These are phyloP conservation scores for Tetheella fluctuosa DNA, from an alignment of 2,888 invertebrate species.

Conservation along the genomic window DNA sequence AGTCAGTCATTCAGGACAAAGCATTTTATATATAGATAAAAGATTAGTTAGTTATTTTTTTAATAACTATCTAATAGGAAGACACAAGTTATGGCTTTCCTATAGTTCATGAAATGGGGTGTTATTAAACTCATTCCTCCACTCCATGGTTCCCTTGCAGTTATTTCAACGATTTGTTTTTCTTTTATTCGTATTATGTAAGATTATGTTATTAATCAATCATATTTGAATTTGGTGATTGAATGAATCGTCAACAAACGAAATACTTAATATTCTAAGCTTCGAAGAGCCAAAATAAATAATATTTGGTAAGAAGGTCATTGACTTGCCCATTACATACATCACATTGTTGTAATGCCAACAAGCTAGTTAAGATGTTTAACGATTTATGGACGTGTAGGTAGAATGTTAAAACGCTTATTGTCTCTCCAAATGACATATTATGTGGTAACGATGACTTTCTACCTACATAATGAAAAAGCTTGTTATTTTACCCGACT, in stretches of 20 bases:
- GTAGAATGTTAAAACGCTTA: slow-evolving; percentile 29
- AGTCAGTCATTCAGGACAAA: too few species aligned
- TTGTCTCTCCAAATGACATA: slow-evolving; percentile 33
- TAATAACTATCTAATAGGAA: too few species aligned
- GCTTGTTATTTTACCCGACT: slow-evolving; percentile 22
- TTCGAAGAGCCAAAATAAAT: slow-evolving; percentile 3
- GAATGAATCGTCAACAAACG: background rate
- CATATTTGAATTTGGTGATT: too few species aligned
- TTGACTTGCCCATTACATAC: slow-evolving; percentile 28
- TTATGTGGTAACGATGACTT: slow-evolving; percentile 31
- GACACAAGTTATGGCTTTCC: too few species aligned
- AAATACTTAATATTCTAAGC: background rate
- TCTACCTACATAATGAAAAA: slow-evolving; percentile 25
- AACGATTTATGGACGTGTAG: slow-evolving; percentile 34
- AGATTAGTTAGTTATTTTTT: too few species aligned
- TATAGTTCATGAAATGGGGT: too few species aligned
- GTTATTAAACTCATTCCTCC: too few species aligned
- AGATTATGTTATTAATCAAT: too few species aligned
- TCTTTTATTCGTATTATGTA: too few species aligned
- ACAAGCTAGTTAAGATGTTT: slow-evolving; percentile 37
- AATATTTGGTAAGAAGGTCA: slow-evolving; percentile 16
- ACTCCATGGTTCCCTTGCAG: too few species aligned
- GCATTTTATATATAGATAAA: too few species aligned
- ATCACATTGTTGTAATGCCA: slow-evolving; percentile 37
- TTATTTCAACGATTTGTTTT: too few species aligned